Evolutionary conservation across 1,140 invertebrate genomes (phyloP), one percentile per base, ranked within the genome.

Genomic region (Aphis gossypii): DNA sequence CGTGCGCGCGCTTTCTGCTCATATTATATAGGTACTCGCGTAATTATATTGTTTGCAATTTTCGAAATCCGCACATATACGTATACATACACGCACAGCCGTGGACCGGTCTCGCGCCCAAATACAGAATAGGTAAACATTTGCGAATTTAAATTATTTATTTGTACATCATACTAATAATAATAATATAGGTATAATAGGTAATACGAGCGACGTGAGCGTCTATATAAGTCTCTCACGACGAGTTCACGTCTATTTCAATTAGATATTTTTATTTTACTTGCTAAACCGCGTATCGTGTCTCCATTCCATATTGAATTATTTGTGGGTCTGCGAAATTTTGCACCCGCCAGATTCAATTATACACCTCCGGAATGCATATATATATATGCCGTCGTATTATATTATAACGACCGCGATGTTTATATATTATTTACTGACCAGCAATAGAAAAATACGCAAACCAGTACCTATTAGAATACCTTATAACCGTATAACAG

Each of bases 21-120:
- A 11, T 82, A 38, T 23, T 82, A 38, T 38, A 76, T 25, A 3
- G 21, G 21, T 38, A 60, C 25, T 30, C 56, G 0, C 30, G 60
- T 76, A 76, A 76, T 76, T 76, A 76, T 76, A 76, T 76, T 76
- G 60, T 76, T 76, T 76, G 60, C 30, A n/a, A 14, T 76, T 76
- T 76, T 76, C 60, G 60, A 76, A 76, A 76, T 76, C 60, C n/a
- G 18, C 14, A 76, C 60, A n/a, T 30, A 14, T 30, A 25, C 25
- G 30, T 11, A 2, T 51, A 51, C 48, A 51, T 14, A 51, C 48
- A 48, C 48, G 14, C 82, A 23, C 38, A 41, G 8, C 9, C 83
- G 83, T 38, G 38, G 83, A 84, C 83, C 83, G 83, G 83, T 84
- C 83, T 84, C 41, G 82, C 7, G 60, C 8, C 23, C 83, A 84